Evolutionary conservation across 2,113 vertebrate species (phyloP).

Genomic region (Apteryx mantelli): DNA sequence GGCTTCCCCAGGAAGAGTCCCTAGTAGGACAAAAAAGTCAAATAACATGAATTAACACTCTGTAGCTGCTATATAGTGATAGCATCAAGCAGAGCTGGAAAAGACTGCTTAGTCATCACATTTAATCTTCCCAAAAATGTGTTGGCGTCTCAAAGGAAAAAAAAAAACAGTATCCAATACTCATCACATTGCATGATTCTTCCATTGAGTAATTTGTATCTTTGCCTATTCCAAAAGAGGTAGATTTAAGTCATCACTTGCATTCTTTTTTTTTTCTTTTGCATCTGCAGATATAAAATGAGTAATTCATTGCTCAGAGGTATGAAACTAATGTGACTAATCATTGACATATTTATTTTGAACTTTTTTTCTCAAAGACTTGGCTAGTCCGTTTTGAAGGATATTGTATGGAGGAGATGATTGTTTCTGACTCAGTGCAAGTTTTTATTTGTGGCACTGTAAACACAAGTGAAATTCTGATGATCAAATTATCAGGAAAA

Average conservation of each 20-base stretch:
- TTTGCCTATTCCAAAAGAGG: not conserved
- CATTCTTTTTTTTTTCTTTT: not conserved
- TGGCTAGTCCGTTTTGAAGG: not conserved
- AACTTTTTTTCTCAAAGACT: not conserved
- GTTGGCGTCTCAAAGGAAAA: not conserved
- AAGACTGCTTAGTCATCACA: not conserved
- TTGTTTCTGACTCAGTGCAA: not conserved
- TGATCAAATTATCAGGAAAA: slow-evolving; percentile 16
- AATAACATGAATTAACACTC: not conserved
- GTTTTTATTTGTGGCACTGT: not conserved
- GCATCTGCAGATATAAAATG: not conserved
- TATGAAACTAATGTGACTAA: not conserved
- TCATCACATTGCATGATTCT: not conserved
- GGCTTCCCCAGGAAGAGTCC: not conserved
- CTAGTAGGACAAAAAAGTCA: not conserved
- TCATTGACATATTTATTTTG: not conserved
- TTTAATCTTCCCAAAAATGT: not conserved
- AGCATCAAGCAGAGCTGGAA: not conserved
- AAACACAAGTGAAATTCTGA: not conserved
- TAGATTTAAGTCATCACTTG: not conserved
- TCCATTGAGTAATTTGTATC: not conserved
- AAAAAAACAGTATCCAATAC: not conserved
- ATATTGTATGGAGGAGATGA: not conserved
- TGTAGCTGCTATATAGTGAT: not conserved
- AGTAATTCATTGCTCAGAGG: not conserved